Percentiles rank a stretch among this genome's conserved stretches.
These are phyloP conservation scores for Corynorhinus townsendii DNA, from an alignment of 2,113 vertebrate species.

Conservation along the genomic window DNA sequence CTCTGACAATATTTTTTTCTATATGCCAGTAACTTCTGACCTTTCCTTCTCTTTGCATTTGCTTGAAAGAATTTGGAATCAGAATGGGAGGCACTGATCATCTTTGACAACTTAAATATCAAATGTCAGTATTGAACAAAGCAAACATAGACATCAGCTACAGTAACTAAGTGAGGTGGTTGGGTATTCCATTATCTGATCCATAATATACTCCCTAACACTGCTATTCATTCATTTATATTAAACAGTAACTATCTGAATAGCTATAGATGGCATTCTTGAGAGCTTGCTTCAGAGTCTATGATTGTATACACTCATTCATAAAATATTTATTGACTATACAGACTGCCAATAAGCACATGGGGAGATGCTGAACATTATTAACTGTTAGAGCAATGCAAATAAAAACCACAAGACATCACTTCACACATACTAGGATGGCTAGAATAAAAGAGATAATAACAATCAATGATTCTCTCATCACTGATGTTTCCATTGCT, in stretches of 20 bases:
- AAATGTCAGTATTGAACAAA: background rate
- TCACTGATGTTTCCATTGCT: too few species aligned
- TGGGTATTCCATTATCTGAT: background rate
- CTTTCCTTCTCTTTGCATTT: background rate
- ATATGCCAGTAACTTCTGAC: background rate
- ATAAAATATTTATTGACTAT: background rate
- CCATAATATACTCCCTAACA: background rate
- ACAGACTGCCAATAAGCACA: background rate
- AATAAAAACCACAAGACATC: background rate
- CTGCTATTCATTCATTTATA: background rate
- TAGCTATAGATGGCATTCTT: background rate
- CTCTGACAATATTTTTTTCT: background rate
- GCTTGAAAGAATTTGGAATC: background rate
- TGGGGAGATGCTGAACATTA: background rate
- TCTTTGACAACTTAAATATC: background rate
- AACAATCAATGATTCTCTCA: background rate
- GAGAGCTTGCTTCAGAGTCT: background rate
- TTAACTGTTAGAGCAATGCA: background rate
- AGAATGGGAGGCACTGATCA: background rate
- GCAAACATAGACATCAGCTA: background rate
- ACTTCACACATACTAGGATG: background rate
- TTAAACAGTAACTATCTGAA: background rate
- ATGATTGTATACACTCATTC: background rate
- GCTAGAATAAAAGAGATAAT: background rate
- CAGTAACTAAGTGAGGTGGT: background rate